Evolutionary conservation across 2,888 invertebrate genomes (phyloP).

Genomic region (Drosophila robusta): DNA sequence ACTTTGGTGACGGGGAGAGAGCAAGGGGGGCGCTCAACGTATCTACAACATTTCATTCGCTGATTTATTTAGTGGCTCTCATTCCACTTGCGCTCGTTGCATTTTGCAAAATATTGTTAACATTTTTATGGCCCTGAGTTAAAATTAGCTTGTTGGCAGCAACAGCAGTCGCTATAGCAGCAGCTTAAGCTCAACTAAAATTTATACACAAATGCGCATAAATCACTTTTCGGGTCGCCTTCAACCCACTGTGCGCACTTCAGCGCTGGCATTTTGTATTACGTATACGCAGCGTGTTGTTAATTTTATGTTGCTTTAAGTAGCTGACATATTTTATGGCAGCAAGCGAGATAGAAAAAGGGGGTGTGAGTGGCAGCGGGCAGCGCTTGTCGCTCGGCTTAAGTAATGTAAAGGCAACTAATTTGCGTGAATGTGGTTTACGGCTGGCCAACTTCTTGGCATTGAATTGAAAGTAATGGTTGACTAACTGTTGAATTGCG

Average conservation of each 20-base stretch:
- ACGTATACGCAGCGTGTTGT: slow-evolving; percentile 61
- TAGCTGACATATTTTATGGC: slow-evolving; percentile 63
- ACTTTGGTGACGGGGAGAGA: slow-evolving; percentile 4
- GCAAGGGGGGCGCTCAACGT: background rate
- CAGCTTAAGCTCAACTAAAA: slow-evolving; percentile 38
- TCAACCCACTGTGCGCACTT: slow-evolving; percentile 2
- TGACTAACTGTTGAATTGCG: slow-evolving; percentile 16
- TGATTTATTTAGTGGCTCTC: slow-evolving; percentile 62
- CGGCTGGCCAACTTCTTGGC: slow-evolving; percentile 14
- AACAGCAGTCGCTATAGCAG: background rate
- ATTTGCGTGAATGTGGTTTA: slow-evolving; percentile 57
- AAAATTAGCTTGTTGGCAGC: slow-evolving; percentile 58
- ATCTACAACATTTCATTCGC: slow-evolving; percentile 43
- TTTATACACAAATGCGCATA: slow-evolving; percentile 60
- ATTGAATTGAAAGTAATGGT: slow-evolving; percentile 39
- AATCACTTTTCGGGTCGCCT: slow-evolving; percentile 44
- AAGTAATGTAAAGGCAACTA: slow-evolving; percentile 60
- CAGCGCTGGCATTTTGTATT: slow-evolving; percentile 14
- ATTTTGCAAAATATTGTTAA: slow-evolving; percentile 57
- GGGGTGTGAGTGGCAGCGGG: too few relatives aligned
- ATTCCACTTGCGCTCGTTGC: slow-evolving; percentile 22
- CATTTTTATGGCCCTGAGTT: slow-evolving; percentile 60
- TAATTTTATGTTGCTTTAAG: slow-evolving; percentile 64
- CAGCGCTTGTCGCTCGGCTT: slow-evolving; percentile 28
- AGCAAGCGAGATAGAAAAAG: slow-evolving; percentile 15